phyloP scores from a whole-genome alignment of 1,140 invertebrate species.

The Neotoxoptera formosana region DNA sequence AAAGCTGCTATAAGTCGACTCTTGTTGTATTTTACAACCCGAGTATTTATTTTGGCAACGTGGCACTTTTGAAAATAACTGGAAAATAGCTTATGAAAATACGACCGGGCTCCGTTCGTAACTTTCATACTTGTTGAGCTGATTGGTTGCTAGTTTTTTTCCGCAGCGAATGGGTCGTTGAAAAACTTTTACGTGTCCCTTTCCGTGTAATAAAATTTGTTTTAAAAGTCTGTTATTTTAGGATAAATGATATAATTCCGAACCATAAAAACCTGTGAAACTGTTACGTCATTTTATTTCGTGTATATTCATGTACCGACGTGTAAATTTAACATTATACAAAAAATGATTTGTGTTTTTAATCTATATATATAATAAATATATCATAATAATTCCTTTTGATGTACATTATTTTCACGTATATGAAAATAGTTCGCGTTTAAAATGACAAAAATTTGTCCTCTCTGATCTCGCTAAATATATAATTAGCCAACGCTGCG shows the following conservation, averaged over 20 bases:
- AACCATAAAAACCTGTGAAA: background rate
- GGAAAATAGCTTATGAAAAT: slow-evolving; percentile 25
- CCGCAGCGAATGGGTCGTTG: background rate
- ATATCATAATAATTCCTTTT: background rate
- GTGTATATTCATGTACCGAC: background rate
- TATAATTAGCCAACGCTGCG: background rate
- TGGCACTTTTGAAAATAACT: background rate
- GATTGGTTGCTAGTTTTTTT: background rate
- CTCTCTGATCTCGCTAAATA: background rate
- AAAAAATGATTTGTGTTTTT: background rate
- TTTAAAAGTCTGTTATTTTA: background rate
- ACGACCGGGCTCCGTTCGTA: background rate
- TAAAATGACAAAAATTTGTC: background rate
- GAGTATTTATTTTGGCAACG: slow-evolving; percentile 16
- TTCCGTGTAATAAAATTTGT: background rate
- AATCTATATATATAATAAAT: background rate
- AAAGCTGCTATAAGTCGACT: background rate
- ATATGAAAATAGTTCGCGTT: background rate
- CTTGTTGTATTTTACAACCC: background rate
- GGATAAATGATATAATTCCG: background rate
- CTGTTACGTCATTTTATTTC: background rate
- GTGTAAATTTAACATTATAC: background rate
- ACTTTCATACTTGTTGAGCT: background rate
- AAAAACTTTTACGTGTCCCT: background rate
- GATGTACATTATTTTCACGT: background rate